Evolutionary conservation across 92 coral and sea anemone species (phyloP).

Genomic region (Anthopleura xanthogrammica): DNA sequence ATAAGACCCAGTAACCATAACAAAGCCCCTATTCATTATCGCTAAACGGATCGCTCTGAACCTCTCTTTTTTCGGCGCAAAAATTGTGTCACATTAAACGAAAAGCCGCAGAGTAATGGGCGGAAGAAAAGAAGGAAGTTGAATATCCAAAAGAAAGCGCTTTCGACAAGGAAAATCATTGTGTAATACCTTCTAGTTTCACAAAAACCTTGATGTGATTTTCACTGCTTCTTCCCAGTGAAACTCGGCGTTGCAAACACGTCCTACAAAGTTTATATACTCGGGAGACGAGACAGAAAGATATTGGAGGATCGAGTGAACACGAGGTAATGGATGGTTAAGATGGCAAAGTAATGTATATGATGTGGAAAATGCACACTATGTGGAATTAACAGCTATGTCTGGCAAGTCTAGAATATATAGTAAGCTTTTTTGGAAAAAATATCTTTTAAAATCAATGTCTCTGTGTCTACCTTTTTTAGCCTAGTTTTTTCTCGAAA

Average conservation of each 20-base stretch:
- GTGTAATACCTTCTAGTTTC: neutral
- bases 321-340: no score
- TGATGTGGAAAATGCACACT: no score
- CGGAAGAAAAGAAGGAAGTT: neutral
- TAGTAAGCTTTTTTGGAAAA: no score
- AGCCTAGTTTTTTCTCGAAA: no score
- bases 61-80: neutral
- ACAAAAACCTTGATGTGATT: no score
- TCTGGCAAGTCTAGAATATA: no score
- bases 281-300: no score
- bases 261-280: neutral
- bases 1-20: neutral
- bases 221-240: neutral
- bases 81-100: neutral
- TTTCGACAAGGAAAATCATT: neutral
- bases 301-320: no score
- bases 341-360: no score
- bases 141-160: neutral
- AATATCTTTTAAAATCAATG: no score
- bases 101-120: constrained; percentile 3
- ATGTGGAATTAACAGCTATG: no score
- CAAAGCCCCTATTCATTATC: neutral
- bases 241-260: neutral
- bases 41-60: neutral
- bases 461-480: no score